Evolutionary conservation across 2,113 vertebrate species (phyloP), one percentile per base, ranked within the genome.

Genomic region (Anarhynchus alexandrinus): DNA sequence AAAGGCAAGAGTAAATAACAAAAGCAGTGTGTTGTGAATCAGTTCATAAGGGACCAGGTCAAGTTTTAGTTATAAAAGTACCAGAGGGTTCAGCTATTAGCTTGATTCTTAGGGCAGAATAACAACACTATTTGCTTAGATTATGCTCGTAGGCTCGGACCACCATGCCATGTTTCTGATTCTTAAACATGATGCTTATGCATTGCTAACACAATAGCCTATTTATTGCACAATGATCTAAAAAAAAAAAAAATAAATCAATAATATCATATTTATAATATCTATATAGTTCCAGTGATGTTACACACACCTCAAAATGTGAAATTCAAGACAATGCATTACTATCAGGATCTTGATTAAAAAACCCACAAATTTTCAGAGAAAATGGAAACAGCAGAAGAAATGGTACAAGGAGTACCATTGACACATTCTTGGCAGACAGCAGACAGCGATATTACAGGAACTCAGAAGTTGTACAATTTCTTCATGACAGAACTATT

Each of bases 11-110:
- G 70, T 92, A 93, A 96, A 65, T 91, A 95, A 88, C 51, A 92
- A 95, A 96, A 94, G 11, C 26, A 64, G 86, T 91, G 36, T 84
- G 11, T 36, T 88, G 58, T 88, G 92, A 97, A 95, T 97, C 57
- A 85, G 15, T 82, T 96, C 71, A 83, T 95, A 78, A 94, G 54
- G 72, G 40, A 94, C 21, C 6, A 84, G 85, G 88, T 96, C 43
- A 92, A 86, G 54, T 93, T 95, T 82, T 73, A 62, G 15, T 34
- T 79, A 71, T 45, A 67, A 72, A 90, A 73, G 13, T 58, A 66
- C 4, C 22, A 42, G 15, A 88, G 14, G 12, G 22, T 85, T 81
- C 15, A 52, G 17, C 34, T 85, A 54, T 11, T 15, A 12, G 3
- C 23, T 95, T 85, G 45, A 72, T 90, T 94, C 21, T 93, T 84